Conservation (phyloP, 2,888 invertebrate genomes). For the Epinotia demarniana region DNA sequence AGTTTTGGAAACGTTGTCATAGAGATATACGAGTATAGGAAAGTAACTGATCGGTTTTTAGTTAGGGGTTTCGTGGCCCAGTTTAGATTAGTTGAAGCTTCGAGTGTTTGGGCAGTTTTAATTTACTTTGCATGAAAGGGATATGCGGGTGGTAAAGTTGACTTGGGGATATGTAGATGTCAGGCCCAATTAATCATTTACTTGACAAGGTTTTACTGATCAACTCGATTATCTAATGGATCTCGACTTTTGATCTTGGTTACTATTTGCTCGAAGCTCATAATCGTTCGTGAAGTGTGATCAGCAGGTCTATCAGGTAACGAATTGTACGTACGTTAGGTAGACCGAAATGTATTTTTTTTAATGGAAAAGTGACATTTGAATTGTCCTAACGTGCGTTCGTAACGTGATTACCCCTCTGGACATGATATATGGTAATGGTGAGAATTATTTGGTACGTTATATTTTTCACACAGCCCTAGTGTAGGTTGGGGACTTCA, state of each 20-base stretch:
- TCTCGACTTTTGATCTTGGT: not conserved
- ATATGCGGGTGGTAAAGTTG: constrained; percentile 3
- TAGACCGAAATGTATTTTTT: too few relatives aligned
- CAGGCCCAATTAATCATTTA: not conserved
- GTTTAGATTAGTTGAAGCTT: constrained; percentile 35
- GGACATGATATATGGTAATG: too few relatives aligned
- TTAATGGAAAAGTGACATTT: too few relatives aligned
- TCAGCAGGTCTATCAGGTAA: too few relatives aligned
- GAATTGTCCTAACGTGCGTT: too few relatives aligned
- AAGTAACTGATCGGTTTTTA: not conserved
- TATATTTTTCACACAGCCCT: too few relatives aligned
- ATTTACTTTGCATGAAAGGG: constrained; percentile 27
- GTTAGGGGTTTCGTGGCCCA: constrained; percentile 26
- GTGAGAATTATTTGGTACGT: too few relatives aligned
- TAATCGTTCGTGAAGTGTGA: too few relatives aligned
- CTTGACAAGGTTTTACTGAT: not conserved
- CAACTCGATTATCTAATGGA: not conserved
- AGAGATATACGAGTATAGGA: not conserved
- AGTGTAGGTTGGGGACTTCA: too few relatives aligned
- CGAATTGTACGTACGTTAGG: too few relatives aligned
- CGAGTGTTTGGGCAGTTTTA: constrained; percentile 22
- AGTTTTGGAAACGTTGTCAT: not conserved
- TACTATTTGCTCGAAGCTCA: too few relatives aligned
- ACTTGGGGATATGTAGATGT: not conserved
- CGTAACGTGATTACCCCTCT: too few relatives aligned